Base-by-base conservation (phyloP, 23 tunicate genomes). In the Corella eumyota region DNA sequence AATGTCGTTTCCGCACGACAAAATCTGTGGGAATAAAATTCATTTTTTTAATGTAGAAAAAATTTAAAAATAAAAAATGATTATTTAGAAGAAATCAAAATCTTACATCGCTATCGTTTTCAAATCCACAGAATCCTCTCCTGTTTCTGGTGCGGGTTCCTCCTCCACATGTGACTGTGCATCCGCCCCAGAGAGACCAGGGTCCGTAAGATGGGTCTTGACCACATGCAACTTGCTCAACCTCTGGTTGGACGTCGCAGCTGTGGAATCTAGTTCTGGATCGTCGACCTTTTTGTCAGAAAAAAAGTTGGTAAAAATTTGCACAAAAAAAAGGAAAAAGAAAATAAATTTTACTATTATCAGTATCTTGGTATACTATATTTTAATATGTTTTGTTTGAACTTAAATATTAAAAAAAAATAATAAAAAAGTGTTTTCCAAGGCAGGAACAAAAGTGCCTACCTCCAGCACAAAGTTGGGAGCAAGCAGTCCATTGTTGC, bases 401-500 rank as follows among this genome's bases (percentile, higher is more conserved):
- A 11, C 15, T 15, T 52, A 52, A 15, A 52, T 6, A n/a, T 23
- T 52, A 52, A 52, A 52, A 52, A n/a, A n/a, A n/a, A n/a, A n/a
- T n/a, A n/a, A n/a, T n/a, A n/a, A n/a, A n/a, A n/a, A n/a, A n/a
- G n/a, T n/a, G 13, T 22, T 15, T 26, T 6, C 45, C 45, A 26
- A 26, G 24, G 20, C 65, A 34, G 21, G 22, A 22, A 33, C 68
- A n/a, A 17, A 38, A 38, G 23, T 38, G 33, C 22, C 50, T 46
- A 66, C 96, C 96, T 72, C 96, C 96, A 33, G 61, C 53, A 61
- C 99, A 93, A 13, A 66, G 67, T n/a, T 62, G 49, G 4, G 90
- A 71, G 46, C 99, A 93, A 35, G 57, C 66, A 3, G 74, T 35
- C 99, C 99, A 93, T 32, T 22, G 32, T 4, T 69, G 46, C 79